phyloP scores from a whole-genome alignment of 2,113 vertebrate species.

The Phocoena phocoena region DNA sequence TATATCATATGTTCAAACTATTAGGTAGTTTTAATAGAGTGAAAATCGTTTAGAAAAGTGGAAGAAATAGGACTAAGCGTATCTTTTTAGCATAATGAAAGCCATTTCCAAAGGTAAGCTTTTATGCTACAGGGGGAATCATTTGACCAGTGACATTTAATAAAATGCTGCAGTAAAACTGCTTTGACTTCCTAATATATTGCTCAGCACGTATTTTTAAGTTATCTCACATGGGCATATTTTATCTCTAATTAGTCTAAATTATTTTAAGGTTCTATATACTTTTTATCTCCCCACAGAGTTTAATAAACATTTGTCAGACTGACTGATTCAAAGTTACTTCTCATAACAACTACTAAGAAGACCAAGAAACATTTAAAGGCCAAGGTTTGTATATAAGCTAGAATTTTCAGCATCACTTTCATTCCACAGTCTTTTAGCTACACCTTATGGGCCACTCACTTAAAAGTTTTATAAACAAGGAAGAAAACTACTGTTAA shows the following conservation, averaged over 20 bases:
- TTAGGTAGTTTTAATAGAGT: neutral
- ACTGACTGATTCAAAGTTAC: neutral
- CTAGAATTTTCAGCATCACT: neutral
- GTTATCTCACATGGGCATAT: neutral
- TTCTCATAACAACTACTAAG: neutral
- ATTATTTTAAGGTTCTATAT: neutral
- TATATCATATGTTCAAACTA: neutral
- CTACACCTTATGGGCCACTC: neutral
- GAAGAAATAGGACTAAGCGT: neutral
- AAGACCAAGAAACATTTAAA: neutral
- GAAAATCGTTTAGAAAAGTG: neutral
- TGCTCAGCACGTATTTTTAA: neutral
- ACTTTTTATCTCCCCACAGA: neutral
- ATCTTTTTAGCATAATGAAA: neutral
- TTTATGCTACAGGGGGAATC: neutral
- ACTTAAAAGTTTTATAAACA: neutral
- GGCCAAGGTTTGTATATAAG: neutral
- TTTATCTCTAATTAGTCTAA: neutral
- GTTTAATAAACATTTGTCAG: neutral
- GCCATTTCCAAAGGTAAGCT: neutral
- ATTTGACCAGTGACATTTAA: neutral
- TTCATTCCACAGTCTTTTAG: neutral
- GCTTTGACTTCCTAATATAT: neutral
- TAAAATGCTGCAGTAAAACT: neutral
- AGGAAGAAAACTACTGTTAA: neutral